Evolutionary conservation across 2,113 vertebrate genomes (phyloP).

Genomic region (Mesitornis unicolor): DNA sequence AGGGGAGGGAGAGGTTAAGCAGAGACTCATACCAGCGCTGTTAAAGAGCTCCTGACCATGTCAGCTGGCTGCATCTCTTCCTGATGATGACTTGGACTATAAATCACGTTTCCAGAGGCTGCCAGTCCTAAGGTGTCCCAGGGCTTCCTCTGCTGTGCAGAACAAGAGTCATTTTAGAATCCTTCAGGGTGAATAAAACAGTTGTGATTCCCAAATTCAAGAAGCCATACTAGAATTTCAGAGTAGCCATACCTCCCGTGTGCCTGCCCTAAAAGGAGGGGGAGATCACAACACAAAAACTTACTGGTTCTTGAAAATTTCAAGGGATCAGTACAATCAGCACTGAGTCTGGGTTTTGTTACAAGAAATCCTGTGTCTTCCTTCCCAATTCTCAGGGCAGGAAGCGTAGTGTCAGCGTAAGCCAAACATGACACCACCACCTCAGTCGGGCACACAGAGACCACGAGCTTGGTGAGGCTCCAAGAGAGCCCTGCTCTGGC

Average conservation of each 20-base stretch:
- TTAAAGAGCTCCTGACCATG: background rate
- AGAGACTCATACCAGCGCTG: background rate
- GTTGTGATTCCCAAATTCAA: background rate
- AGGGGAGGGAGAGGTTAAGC: background rate
- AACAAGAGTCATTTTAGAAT: background rate
- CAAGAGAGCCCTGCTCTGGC: background rate
- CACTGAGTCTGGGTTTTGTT: background rate
- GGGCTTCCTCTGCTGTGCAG: background rate
- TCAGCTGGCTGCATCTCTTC: background rate
- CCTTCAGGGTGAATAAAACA: background rate
- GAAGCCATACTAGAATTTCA: background rate
- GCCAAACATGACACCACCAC: background rate
- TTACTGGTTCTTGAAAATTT: background rate
- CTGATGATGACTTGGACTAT: background rate
- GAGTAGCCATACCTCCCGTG: background rate
- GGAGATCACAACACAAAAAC: background rate
- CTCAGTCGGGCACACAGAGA: background rate
- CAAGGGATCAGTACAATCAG: background rate
- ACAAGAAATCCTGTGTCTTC: background rate
- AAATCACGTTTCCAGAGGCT: background rate
- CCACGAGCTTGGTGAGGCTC: background rate
- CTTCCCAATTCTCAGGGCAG: background rate
- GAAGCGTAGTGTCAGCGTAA: accelerated
- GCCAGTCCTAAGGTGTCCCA: background rate
- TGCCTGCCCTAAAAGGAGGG: background rate